Evolutionary conservation across 2,888 invertebrate species (phyloP).

Genomic region (Heteropelma amictum): DNA sequence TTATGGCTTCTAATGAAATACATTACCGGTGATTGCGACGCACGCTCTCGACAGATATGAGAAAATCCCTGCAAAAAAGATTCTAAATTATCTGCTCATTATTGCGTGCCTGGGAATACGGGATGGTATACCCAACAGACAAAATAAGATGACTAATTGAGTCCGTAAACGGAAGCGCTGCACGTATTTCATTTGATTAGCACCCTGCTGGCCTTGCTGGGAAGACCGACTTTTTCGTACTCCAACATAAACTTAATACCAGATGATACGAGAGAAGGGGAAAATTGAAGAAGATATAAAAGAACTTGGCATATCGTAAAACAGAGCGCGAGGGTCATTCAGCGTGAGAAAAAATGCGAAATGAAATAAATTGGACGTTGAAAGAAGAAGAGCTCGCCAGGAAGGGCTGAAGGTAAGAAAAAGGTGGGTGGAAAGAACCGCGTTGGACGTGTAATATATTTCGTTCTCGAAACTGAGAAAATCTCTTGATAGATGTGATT

Average conservation of each 20-base stretch:
- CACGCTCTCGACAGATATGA: no score
- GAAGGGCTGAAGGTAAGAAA: background rate
- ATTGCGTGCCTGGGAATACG: background rate
- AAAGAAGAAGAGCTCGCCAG: background rate
- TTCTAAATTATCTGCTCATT: background rate
- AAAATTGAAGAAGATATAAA: conserved; percentile 1
- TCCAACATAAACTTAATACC: background rate
- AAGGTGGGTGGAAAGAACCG: background rate
- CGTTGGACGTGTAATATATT: conserved; percentile 23
- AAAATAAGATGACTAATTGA: conserved; percentile 37
- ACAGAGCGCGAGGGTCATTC: background rate
- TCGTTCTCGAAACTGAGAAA: conserved; percentile 21
- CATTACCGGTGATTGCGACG: no score
- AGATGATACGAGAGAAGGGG: background rate
- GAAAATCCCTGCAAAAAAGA: background rate
- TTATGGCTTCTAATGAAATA: no score
- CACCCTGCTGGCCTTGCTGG: conserved; percentile 4
- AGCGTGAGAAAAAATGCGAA: conserved; percentile 7
- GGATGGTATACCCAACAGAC: conserved; percentile 10
- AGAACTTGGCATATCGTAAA: conserved; percentile 9
- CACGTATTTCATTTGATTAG: conserved; percentile 30
- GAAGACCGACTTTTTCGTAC: conserved; percentile 15
- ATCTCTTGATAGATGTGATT: conserved; percentile 36
- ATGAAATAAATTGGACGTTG: conserved; percentile 22
- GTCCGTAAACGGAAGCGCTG: conserved; percentile 5